Evolutionary conservation across 1,140 invertebrate genomes (phyloP).

Genomic region (Sarcophaga bullata): DNA sequence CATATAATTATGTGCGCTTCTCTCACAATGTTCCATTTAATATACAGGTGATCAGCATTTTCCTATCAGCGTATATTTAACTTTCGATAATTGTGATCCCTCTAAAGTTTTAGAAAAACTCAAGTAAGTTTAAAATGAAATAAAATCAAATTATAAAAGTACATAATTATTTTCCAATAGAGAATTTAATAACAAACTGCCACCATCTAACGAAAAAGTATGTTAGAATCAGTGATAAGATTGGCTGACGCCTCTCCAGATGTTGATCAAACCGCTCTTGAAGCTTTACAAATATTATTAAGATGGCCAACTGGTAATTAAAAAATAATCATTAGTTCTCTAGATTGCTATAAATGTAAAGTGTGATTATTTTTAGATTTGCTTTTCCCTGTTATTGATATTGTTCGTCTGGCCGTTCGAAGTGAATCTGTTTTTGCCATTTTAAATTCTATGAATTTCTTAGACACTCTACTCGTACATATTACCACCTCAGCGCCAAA

Average conservation of each 20-base stretch:
- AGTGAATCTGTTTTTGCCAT: slow-evolving; percentile 71
- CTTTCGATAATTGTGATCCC: slow-evolving; percentile 66
- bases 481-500: slow-evolving; percentile 72
- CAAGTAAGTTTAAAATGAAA: slow-evolving; percentile 46
- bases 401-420: slow-evolving; percentile 81
- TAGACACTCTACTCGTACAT: slow-evolving; percentile 63
- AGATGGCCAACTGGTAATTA: slow-evolving; percentile 78
- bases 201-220: slow-evolving; percentile 66
- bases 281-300: slow-evolving; percentile 75
- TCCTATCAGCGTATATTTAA: slow-evolving; percentile 61
- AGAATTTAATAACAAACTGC: slow-evolving; percentile 78
- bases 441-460: slow-evolving; percentile 69
- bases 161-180: slow-evolving; percentile 63
- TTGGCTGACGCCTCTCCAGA: slow-evolving; percentile 65
- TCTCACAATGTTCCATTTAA: not conserved
- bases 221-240: slow-evolving; percentile 72
- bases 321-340: not conserved
- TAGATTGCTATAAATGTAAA: not conserved
- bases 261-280: slow-evolving; percentile 67
- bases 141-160: slow-evolving; percentile 32
- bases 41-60: slow-evolving; percentile 57
- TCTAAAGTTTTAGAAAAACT: slow-evolving; percentile 70
- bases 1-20: not conserved
- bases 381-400: slow-evolving; percentile 87
- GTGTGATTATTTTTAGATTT: slow-evolving; percentile 69